These are phyloP conservation scores for Astyanax mexicanus DNA, from an alignment of 2,797 vertebrate genomes.

Conservation along the genomic window DNA sequence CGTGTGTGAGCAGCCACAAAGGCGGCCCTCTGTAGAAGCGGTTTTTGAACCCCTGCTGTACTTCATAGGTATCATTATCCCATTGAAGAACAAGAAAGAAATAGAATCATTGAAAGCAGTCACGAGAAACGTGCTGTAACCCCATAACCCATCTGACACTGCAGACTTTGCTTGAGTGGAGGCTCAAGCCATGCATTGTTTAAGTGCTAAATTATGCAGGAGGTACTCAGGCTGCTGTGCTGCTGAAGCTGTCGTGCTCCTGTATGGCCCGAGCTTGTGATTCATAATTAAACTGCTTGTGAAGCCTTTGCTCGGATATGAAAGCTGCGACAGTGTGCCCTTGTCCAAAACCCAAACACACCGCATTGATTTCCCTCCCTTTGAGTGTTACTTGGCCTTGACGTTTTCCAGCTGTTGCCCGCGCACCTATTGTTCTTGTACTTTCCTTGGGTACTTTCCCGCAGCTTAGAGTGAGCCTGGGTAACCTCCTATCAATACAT, in stretches of 20 bases:
- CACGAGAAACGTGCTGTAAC: slow-evolving; percentile 37
- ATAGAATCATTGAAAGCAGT: slow-evolving; percentile 44
- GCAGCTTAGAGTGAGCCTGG: slow-evolving; percentile 13
- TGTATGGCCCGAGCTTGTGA: slow-evolving; percentile 57
- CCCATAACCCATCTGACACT: slow-evolving; percentile 46
- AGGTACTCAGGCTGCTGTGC: slow-evolving; percentile 52
- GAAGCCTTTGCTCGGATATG: slow-evolving; percentile 55
- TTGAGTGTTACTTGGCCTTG: slow-evolving; percentile 53
- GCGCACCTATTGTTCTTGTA: slow-evolving; percentile 43
- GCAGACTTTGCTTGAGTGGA: slow-evolving; percentile 28
- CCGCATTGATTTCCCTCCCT: slow-evolving; percentile 49
- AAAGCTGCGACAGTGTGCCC: slow-evolving; percentile 58
- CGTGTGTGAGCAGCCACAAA: slow-evolving; percentile 20
- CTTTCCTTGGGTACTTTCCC: slow-evolving; percentile 40
- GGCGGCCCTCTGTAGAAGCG: slow-evolving; percentile 11
- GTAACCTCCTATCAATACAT: slow-evolving; percentile 40
- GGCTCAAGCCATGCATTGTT: slow-evolving; percentile 44
- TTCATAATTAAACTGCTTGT: slow-evolving; percentile 64
- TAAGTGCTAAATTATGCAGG: slow-evolving; percentile 57
- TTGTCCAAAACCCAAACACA: slow-evolving; percentile 55
- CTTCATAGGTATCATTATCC: slow-evolving; percentile 38
- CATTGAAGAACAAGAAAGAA: slow-evolving; percentile 26
- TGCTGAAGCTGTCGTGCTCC: slow-evolving; percentile 51
- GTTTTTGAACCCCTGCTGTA: slow-evolving; percentile 39
- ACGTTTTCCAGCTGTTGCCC: slow-evolving; percentile 50